Evolutionary conservation across 2,113 vertebrate species (phyloP).

Genomic region (Cyphomyrus discorhynchus): DNA sequence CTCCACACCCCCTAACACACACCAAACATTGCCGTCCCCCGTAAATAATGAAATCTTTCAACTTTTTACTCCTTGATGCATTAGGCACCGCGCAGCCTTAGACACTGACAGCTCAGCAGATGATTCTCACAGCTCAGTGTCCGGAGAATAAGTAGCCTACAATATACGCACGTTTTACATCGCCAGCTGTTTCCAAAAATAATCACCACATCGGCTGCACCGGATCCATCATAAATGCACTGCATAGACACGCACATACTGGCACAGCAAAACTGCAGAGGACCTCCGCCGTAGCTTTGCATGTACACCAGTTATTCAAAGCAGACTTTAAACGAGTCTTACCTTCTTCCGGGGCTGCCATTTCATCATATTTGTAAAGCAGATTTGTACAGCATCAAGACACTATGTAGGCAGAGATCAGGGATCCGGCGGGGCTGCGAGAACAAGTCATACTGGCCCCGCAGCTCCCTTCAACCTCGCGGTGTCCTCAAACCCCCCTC

Average conservation of each 20-base stretch:
- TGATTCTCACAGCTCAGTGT: neutral
- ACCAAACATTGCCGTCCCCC: neutral
- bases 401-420: slow-evolving; percentile 51
- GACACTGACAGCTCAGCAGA: neutral
- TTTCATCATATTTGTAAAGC: slow-evolving; percentile 94
- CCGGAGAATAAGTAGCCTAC: neutral
- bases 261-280: neutral
- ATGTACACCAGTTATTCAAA: neutral
- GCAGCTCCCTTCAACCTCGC: slow-evolving; percentile 46
- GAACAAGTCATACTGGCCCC: slow-evolving; percentile 52
- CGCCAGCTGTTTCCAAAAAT: neutral
- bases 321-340: slow-evolving; percentile 39
- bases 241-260: neutral
- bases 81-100: neutral
- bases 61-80: neutral
- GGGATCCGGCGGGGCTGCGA: slow-evolving; percentile 44
- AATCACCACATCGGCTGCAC: neutral
- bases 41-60: neutral
- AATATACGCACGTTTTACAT: neutral
- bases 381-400: slow-evolving; percentile 67
- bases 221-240: neutral
- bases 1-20: neutral
- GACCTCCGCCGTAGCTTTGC: neutral
- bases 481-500: slow-evolving; percentile 37
- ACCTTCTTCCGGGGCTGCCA: slow-evolving; percentile 99